These are phyloP conservation scores for Ornithorhynchus anatinus DNA, from an alignment of 2,113 vertebrate species.

Conservation along the genomic window DNA sequence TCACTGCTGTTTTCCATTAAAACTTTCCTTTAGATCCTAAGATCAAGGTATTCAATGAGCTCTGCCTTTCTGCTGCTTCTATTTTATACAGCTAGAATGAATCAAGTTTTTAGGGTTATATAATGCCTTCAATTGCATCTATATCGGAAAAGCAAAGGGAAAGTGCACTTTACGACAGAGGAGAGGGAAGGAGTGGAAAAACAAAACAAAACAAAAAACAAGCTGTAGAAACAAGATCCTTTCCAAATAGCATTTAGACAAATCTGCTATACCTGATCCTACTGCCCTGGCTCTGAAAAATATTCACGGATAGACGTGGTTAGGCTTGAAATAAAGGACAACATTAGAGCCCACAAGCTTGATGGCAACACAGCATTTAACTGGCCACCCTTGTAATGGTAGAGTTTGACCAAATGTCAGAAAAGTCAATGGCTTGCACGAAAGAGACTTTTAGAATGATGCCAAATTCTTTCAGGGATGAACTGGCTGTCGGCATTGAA, in stretches of 20 bases:
- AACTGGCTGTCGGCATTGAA: not conserved
- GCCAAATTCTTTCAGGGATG: not conserved
- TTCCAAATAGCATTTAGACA: conserved; percentile 73
- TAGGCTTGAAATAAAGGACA: conserved; percentile 67
- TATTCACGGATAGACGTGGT: not conserved
- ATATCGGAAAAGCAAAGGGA: conserved; percentile 39
- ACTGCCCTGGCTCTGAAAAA: conserved; percentile 77
- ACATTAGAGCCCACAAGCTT: conserved; percentile 64
- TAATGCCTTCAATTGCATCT: conserved; percentile 31
- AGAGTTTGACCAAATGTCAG: not conserved
- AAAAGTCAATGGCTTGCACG: not conserved
- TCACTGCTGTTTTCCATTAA: conserved; percentile 42
- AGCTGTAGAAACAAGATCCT: conserved; percentile 76
- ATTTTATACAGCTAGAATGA: conserved; percentile 36
- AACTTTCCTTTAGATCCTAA: conserved; percentile 36
- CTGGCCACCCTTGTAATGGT: not conserved
- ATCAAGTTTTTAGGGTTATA: conserved; percentile 34
- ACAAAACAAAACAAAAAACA: conserved; percentile 38
- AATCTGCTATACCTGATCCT: conserved; percentile 75
- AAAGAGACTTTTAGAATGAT: not conserved
- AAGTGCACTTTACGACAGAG: conserved; percentile 38
- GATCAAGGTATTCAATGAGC: conserved; percentile 27
- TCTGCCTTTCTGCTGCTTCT: conserved; percentile 51
- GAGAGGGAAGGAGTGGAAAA: conserved; percentile 8
- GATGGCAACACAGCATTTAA: conserved; percentile 61